A percentile compares a stretch with the other conserved stretches of the same genome.
Conservation (phyloP, 2,888 invertebrate genomes). For the Buathra laborator region DNA sequence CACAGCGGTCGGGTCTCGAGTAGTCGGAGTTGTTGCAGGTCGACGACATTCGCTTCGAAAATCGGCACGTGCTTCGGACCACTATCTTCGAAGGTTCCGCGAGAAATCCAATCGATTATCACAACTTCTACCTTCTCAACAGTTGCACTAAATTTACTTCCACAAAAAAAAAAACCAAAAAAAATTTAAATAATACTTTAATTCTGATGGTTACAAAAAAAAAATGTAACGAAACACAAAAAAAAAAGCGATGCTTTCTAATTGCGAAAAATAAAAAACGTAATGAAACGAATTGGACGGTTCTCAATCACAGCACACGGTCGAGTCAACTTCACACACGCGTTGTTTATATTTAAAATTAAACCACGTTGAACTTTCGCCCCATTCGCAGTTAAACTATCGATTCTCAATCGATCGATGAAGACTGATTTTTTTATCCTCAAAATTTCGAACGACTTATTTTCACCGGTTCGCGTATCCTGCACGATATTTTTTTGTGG, state of each 20-base stretch:
- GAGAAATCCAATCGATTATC: constrained; percentile 20
- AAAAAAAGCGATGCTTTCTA: background rate
- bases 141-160: background rate
- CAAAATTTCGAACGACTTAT: background rate
- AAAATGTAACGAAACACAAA: background rate
- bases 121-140: constrained; percentile 9
- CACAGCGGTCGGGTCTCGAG: constrained; percentile 24
- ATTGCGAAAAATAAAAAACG: background rate
- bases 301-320: constrained; percentile 58
- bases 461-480: background rate
- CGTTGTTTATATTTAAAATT: background rate
- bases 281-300: constrained; percentile 46
- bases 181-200: background rate
- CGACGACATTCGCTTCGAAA: constrained; percentile 67
- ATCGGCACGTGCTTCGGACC: constrained; percentile 50
- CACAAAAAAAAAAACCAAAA: constrained; percentile 7
- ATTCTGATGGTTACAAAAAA: background rate
- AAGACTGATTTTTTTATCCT: background rate
- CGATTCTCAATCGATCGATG: constrained; percentile 6
- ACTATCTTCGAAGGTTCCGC: background rate
- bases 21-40: constrained; percentile 53
- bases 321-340: constrained; percentile 46
- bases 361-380: background rate
- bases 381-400: background rate
- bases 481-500: no score